A percentile compares a stretch with the other conserved stretches of the same genome.
These are phyloP conservation scores for Hirudinaria manillensis DNA, from an alignment of 2,888 invertebrate genomes.

Conservation along the genomic window DNA sequence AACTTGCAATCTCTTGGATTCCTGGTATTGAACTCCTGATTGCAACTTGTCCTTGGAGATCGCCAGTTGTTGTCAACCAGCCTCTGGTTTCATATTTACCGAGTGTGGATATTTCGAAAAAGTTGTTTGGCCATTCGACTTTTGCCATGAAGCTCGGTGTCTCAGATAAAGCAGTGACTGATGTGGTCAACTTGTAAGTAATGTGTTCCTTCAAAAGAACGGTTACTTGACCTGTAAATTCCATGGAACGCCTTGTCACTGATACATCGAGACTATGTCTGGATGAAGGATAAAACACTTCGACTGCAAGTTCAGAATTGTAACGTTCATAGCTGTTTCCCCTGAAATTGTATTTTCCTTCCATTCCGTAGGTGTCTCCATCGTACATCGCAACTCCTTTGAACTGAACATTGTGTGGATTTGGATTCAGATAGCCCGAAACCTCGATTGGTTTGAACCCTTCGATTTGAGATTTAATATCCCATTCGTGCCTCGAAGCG, in stretches of 20 bases:
- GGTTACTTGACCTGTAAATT: background rate
- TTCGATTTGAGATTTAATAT: conserved; percentile 33
- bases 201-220: background rate
- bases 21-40: conserved; percentile 12
- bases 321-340: background rate
- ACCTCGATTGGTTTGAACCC: conserved; percentile 35
- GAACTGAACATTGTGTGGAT: conserved; percentile 33
- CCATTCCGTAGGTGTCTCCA: conserved; percentile 16
- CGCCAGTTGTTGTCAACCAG: conserved; percentile 29
- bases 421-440: conserved; percentile 37
- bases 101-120: conserved; percentile 24
- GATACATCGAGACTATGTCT: background rate
- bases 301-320: background rate
- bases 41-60: conserved; percentile 33
- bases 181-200: background rate
- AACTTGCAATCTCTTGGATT: conserved; percentile 18
- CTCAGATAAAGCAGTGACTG: conserved; percentile 24
- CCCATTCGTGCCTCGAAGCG: conserved; percentile 36
- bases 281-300: conserved; percentile 10
- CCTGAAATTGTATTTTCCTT: background rate
- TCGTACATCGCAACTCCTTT: background rate
- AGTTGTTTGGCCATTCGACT: conserved; percentile 23
- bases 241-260: background rate
- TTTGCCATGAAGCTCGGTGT: conserved; percentile 34
- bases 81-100: conserved; percentile 33